Conservation (phyloP, 2,113 vertebrate genomes). For the Eptesicus fuscus region DNA sequence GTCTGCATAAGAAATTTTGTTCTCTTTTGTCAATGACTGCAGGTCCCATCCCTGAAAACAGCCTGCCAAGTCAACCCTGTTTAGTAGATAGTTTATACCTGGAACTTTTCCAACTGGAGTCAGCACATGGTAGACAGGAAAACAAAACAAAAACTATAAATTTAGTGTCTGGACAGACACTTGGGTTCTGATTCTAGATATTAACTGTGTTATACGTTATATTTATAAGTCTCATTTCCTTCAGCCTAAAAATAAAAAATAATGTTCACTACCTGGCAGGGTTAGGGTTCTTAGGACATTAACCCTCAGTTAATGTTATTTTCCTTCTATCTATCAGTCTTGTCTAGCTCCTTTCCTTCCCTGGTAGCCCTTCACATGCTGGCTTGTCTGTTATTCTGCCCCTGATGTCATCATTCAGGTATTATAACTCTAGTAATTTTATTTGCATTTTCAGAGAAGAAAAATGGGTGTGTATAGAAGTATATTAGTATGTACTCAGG, state of each 20-base stretch:
- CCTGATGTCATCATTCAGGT: background rate
- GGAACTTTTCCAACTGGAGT: background rate
- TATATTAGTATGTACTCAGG: background rate
- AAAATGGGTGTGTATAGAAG: background rate
- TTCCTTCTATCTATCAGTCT: background rate
- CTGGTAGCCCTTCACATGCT: fast-evolving
- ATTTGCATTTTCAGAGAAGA: background rate
- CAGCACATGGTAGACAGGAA: background rate
- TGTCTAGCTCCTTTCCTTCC: background rate
- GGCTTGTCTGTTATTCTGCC: background rate
- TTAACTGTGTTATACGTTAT: background rate
- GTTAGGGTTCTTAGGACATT: background rate
- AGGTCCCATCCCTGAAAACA: background rate
- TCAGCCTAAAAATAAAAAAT: slow-evolving; percentile 12
- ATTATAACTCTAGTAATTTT: background rate
- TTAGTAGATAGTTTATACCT: background rate
- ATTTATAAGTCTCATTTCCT: background rate
- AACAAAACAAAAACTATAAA: background rate
- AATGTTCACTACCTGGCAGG: background rate
- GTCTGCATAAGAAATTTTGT: background rate
- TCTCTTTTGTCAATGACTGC: background rate
- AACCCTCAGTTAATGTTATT: background rate
- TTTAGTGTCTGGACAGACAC: background rate
- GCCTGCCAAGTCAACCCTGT: background rate
- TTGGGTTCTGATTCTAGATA: background rate